These are phyloP conservation scores for Pollenia amentaria DNA, from an alignment of 2,888 invertebrate genomes.

Conservation along the genomic window DNA sequence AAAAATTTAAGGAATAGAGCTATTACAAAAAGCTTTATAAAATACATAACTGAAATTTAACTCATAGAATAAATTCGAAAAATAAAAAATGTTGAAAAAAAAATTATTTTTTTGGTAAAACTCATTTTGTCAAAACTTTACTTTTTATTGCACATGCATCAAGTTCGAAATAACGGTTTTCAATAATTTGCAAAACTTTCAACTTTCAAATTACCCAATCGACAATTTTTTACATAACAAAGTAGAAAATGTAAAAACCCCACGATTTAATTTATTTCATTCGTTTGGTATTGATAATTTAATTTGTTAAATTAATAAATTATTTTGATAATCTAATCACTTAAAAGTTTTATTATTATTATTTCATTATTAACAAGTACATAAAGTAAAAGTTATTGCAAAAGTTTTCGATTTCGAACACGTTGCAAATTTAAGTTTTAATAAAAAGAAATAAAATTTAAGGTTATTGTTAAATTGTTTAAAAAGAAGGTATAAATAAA, in stretches of 20 bases:
- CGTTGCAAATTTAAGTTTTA: constrained; percentile 1
- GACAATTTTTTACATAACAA: constrained; percentile 8
- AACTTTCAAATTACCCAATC: no score
- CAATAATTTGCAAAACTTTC: no score
- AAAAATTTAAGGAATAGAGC: no score
- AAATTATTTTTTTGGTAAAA: no score
- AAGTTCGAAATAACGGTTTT: no score
- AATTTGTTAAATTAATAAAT: constrained; percentile 57
- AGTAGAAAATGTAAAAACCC: neutral
- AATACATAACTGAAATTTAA: no score
- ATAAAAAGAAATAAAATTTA: neutral
- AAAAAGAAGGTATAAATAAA: constrained; percentile 22
- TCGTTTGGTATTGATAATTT: constrained; percentile 26
- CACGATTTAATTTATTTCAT: neutral
- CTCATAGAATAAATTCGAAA: no score
- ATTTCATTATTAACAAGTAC: constrained; percentile 14
- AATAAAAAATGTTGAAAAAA: no score
- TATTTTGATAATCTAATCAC: constrained; percentile 63
- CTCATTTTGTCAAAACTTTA: no score
- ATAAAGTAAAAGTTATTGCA: constrained; percentile 7
- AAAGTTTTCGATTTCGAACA: constrained; percentile 19
- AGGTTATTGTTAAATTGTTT: neutral
- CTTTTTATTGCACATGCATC: no score
- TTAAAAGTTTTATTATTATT: constrained; percentile 50
- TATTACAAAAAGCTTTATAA: no score